Conservation (phyloP, 2,888 invertebrate genomes). For the Brenthis ino region DNA sequence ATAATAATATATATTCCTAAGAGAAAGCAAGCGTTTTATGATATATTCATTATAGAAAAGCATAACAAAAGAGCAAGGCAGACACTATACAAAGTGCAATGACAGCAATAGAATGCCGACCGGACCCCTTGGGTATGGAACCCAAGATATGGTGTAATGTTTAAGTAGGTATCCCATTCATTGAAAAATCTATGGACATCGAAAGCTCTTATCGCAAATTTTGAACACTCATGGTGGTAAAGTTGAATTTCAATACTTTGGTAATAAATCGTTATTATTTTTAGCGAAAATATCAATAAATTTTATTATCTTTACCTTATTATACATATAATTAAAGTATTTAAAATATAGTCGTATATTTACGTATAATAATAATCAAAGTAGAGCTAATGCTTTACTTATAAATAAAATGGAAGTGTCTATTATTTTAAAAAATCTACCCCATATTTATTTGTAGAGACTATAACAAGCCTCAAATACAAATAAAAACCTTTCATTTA, state of each 20-base stretch:
- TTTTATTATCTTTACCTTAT: no score
- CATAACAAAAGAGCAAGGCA: constrained; percentile 5
- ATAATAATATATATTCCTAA: background rate
- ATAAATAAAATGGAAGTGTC: no score
- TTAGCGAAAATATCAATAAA: background rate
- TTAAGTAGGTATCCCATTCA: constrained; percentile 13
- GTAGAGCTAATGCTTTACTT: no score
- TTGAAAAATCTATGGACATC: constrained; percentile 10
- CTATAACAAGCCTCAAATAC: no score
- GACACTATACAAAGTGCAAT: constrained; percentile 8
- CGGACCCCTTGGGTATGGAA: constrained; percentile 14
- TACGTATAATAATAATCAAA: no score
- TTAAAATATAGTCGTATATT: no score
- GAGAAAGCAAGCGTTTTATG: background rate
- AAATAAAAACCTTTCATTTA: no score
- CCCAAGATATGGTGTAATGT: constrained; percentile 11
- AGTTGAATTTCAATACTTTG: background rate
- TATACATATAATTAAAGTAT: no score
- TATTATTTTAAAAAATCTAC: no score
- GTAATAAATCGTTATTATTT: background rate
- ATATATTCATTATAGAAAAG: background rate
- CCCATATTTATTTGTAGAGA: no score
- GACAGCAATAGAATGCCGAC: constrained; percentile 16
- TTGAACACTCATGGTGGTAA: background rate
- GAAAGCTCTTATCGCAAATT: constrained; percentile 14